Conservation (phyloP, 2,113 vertebrate species). For the Polypterus bichir region DNA sequence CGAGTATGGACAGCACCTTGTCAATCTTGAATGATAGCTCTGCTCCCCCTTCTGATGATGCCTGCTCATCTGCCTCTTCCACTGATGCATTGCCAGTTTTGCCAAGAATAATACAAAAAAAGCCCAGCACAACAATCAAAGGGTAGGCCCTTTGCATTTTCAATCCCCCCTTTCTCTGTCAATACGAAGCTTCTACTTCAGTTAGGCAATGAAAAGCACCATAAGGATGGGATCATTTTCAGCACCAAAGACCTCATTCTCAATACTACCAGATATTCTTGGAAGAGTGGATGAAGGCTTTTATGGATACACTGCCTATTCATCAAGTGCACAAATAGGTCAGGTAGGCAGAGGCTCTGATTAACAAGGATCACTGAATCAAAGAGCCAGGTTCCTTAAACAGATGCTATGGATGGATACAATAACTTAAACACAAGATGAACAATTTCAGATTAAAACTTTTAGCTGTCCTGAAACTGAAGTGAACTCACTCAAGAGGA, state of each 20-base stretch:
- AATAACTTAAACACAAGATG: conserved; percentile 23
- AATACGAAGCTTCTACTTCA: conserved; percentile 23
- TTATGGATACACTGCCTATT: conserved; percentile 20
- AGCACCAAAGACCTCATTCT: conserved; percentile 15
- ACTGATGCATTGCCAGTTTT: conserved; percentile 6
- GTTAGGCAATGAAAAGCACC: conserved; percentile 16
- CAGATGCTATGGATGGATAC: conserved; percentile 26
- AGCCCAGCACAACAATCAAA: conserved; percentile 9
- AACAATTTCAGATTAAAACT: conserved; percentile 20
- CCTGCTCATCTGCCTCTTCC: too few species aligned
- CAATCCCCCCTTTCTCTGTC: conserved; percentile 23
- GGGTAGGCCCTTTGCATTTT: conserved; percentile 26
- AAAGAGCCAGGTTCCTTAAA: conserved; percentile 24
- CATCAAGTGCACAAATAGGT: conserved; percentile 22
- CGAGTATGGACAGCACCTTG: conserved; percentile 12
- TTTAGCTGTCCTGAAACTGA: conserved; percentile 19
- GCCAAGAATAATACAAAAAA: conserved; percentile 9
- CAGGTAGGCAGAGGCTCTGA: conserved; percentile 20
- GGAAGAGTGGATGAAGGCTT: conserved; percentile 17
- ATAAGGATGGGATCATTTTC: conserved; percentile 17
- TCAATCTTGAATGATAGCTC: too few species aligned
- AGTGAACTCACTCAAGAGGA: conserved; percentile 20
- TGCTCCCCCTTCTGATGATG: not conserved
- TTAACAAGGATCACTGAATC: not conserved
- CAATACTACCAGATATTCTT: conserved; percentile 15